Conservation (phyloP, 2,113 vertebrate genomes). For the Microtus montanus region DNA sequence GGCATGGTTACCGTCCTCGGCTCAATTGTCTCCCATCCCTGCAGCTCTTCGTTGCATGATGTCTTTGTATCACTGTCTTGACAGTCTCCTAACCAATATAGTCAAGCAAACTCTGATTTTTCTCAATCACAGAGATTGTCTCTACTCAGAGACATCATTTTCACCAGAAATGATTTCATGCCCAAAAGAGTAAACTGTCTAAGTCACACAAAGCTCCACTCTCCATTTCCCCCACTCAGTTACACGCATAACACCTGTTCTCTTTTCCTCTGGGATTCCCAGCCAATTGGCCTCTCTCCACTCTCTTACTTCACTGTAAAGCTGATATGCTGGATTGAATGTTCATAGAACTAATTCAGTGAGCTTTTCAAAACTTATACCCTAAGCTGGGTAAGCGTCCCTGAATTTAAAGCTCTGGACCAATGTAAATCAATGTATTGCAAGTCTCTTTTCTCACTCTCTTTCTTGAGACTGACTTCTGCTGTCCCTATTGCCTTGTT, state of each 20-base stretch:
- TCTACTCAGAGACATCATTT: background rate
- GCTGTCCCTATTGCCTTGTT: background rate
- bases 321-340: background rate
- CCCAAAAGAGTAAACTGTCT: background rate
- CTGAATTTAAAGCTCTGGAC: background rate
- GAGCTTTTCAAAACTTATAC: background rate
- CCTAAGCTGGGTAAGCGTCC: background rate
- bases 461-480: background rate
- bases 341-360: background rate
- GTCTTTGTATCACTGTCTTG: background rate
- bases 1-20: fast-evolving
- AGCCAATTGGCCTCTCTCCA: background rate
- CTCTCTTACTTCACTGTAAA: background rate
- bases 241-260: background rate
- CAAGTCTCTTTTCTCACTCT: background rate
- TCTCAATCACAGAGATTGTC: background rate
- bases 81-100: background rate
- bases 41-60: background rate
- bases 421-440: background rate
- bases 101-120: background rate
- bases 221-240: background rate
- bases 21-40: background rate
- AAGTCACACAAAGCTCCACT: background rate
- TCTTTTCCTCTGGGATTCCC: background rate
- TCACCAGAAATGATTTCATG: background rate